Percentiles rank a stretch among this genome's conserved stretches.
phyloP scores from a whole-genome alignment of 1,140 invertebrate species.

The Lysiphlebus fabarum region DNA sequence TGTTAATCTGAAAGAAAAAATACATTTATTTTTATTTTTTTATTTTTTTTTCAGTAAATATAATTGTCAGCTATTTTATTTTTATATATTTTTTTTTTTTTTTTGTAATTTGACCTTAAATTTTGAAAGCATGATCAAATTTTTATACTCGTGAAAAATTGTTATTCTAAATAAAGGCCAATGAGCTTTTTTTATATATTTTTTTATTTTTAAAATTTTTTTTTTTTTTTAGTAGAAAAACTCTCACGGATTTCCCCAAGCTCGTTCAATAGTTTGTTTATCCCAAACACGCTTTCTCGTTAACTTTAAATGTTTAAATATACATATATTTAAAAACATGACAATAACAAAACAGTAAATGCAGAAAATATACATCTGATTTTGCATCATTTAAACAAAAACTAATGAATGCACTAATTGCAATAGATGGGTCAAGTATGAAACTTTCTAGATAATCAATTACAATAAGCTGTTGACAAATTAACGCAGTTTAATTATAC shows the following conservation, averaged over 20 bases:
- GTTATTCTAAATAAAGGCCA: neutral
- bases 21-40: neutral
- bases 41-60: constrained; percentile 1
- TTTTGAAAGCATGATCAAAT: neutral
- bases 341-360: neutral
- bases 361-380: constrained; percentile 2
- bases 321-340: neutral
- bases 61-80: neutral
- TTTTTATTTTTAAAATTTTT: neutral
- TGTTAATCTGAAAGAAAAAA: constrained; percentile 6
- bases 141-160: neutral
- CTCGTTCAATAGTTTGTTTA: constrained; percentile 16
- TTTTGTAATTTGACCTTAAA: neutral
- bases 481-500: no score
- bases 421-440: neutral
- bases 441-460: no score
- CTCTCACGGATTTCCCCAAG: constrained; percentile 10
- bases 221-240: neutral
- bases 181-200: neutral
- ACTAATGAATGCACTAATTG: neutral
- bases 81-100: neutral
- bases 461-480: no score
- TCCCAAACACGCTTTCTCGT: constrained; percentile 14
- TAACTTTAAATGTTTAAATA: constrained; percentile 11
- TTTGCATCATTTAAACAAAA: neutral